Conservation (phyloP, 1,140 invertebrate genomes). For the Rhizoglyphus robini region DNA sequence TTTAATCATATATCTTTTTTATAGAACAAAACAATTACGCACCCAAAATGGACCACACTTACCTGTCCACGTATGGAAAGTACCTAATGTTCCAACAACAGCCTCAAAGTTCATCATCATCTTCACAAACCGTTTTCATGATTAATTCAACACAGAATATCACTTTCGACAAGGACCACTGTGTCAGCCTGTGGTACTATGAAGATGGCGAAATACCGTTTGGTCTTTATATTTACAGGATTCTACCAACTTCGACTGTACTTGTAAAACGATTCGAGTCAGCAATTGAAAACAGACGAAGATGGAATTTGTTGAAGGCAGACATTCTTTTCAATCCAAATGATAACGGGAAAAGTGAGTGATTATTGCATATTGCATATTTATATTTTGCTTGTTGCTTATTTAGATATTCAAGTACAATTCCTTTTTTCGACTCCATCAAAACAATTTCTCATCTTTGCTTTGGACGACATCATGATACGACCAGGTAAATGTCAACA, state of each 20-base stretch:
- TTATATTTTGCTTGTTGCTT: background rate
- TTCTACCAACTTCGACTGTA: no score
- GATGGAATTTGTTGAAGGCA: background rate
- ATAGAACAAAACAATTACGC: background rate
- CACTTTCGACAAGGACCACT: background rate
- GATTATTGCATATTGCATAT: background rate
- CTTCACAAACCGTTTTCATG: background rate
- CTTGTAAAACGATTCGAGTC: background rate
- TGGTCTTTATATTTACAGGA: background rate
- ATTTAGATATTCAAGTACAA: background rate
- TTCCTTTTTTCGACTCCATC: background rate
- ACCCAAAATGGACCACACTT: background rate
- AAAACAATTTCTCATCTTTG: slow-evolving; percentile 1
- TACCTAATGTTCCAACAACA: background rate
- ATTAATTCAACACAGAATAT: background rate
- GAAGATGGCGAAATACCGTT: slow-evolving; percentile 2
- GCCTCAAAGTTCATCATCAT: background rate
- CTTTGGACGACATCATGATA: slow-evolving; percentile 19
- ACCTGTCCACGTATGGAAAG: background rate
- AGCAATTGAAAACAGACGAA: background rate
- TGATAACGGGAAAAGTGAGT: background rate
- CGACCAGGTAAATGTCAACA: background rate
- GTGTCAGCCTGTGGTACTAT: slow-evolving; percentile 1
- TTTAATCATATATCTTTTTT: background rate
- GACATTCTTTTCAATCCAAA: background rate